Base-by-base conservation (phyloP, 2,888 invertebrate species). In the Noctua janthe region DNA sequence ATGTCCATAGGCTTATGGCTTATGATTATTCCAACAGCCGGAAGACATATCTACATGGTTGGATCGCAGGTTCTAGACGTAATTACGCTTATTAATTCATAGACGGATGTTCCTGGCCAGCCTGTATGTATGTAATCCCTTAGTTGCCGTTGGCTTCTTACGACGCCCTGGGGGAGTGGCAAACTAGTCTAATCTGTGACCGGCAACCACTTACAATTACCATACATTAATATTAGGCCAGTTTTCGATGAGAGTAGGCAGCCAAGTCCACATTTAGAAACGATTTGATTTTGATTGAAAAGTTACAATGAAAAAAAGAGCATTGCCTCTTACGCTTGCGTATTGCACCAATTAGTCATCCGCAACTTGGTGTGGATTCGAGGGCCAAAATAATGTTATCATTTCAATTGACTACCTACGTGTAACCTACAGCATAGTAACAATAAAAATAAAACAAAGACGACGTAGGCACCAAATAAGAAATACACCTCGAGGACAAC, bases 41-140 rank as follows among this genome's bases (percentile, higher is more conserved):
- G 69, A 70, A 82, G 20, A 17, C 20, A 74, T 71, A 74, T 51
- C 73, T 43, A 54, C n/a, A 59, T 15, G n/a, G 49, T 56, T 78
- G 59, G 51, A 59, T 83, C 35, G 23, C 35, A 13, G 20, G 35
- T 51, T 64, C 10, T 23, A 59, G 62, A 51, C n/a, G 66, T 84
- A 87, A 83, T 84, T 67, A 74, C 62, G 67, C 23, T 87, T 76
- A 76, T 74, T 85, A 84, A 87, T 85, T 87, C 81, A 85, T 80
- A 64, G 71, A 47, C 64, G 59, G 79, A 76, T 73, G 70, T 75
- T 70, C 56, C 75, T 69, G 59, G 29, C 59, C 69, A 80, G 39
- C 66, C 39, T 47, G 49, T 56, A 39, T 54, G 71, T 74, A 51
- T 69, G 71, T 80, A 76, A 85, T 85, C 74, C 76, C 85, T 87